A percentile compares a stretch with the other conserved stretches of the same genome.
Evolutionary conservation across 2,888 invertebrate species (phyloP).

Genomic region (Aphodius sticticus): DNA sequence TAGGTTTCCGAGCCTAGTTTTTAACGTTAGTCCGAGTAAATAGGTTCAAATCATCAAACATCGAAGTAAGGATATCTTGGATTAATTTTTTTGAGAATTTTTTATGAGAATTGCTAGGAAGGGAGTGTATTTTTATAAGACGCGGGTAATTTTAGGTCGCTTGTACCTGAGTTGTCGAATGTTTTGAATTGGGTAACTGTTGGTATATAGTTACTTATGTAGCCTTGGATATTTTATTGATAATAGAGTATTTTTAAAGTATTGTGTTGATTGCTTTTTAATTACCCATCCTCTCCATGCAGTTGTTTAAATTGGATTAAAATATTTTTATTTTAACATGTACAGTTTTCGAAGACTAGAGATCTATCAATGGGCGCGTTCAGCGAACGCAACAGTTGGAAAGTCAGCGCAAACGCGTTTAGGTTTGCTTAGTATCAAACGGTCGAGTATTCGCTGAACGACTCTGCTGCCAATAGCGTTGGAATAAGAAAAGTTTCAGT

Average conservation of each 20-base stretch:
- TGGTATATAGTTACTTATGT: constrained; percentile 23
- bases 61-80: background rate
- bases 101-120: constrained; percentile 20
- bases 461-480: too few species aligned
- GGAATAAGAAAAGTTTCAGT: too few species aligned
- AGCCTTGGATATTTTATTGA: constrained; percentile 4
- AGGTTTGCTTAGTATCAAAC: too few species aligned
- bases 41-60: background rate
- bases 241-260: background rate
- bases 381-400: too few species aligned
- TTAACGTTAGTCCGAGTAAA: background rate
- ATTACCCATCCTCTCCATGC: background rate
- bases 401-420: too few species aligned
- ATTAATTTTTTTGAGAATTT: background rate
- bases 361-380: too few species aligned
- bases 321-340: too few species aligned
- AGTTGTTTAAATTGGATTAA: too few species aligned
- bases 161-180: constrained; percentile 14
- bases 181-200: constrained; percentile 11
- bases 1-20: constrained; percentile 48
- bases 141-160: background rate
- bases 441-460: too few species aligned
- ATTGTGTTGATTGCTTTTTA: background rate
- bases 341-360: too few species aligned
- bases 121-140: background rate